phyloP scores from a whole-genome alignment of 2,888 invertebrate genomes.

The Fragum sueziense region DNA sequence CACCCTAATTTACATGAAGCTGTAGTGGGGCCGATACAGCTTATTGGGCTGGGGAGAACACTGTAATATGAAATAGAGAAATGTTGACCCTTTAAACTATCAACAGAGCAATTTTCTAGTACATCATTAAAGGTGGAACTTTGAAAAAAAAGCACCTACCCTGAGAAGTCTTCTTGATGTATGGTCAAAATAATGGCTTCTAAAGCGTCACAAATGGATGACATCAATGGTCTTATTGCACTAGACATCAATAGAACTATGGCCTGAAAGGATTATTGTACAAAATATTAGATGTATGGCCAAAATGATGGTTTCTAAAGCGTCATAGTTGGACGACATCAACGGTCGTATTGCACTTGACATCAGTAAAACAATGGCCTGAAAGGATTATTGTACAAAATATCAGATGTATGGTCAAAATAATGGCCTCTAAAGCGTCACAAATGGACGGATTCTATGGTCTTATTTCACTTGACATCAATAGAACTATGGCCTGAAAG shows the following conservation, averaged over 20 bases:
- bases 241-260: slow-evolving; percentile 77
- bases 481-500: slow-evolving; percentile 55
- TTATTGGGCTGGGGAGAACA: too few relatives aligned
- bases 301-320: slow-evolving; percentile 94
- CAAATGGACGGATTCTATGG: slow-evolving; percentile 89
- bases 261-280: slow-evolving; percentile 85
- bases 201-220: slow-evolving; percentile 92
- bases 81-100: too few relatives aligned
- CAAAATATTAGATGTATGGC: slow-evolving; percentile 97
- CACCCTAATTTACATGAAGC: too few relatives aligned
- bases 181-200: slow-evolving; percentile 96
- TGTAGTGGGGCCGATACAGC: too few relatives aligned
- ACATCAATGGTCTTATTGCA: slow-evolving; percentile 85
- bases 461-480: slow-evolving; percentile 82
- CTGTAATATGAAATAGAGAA: too few relatives aligned
- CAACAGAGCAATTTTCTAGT: too few relatives aligned
- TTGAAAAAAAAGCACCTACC: too few relatives aligned
- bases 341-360: slow-evolving; percentile 84
- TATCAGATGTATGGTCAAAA: slow-evolving; percentile 92
- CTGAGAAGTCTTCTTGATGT: slow-evolving; percentile 90
- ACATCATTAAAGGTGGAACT: too few relatives aligned
- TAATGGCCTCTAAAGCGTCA: slow-evolving; percentile 93
- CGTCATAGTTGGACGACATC: slow-evolving; percentile 90
- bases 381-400: too few relatives aligned
- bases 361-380: slow-evolving; percentile 75